phyloP scores from a whole-genome alignment of 2,113 vertebrate species.

The Cyprinodon brontotheroides region DNA sequence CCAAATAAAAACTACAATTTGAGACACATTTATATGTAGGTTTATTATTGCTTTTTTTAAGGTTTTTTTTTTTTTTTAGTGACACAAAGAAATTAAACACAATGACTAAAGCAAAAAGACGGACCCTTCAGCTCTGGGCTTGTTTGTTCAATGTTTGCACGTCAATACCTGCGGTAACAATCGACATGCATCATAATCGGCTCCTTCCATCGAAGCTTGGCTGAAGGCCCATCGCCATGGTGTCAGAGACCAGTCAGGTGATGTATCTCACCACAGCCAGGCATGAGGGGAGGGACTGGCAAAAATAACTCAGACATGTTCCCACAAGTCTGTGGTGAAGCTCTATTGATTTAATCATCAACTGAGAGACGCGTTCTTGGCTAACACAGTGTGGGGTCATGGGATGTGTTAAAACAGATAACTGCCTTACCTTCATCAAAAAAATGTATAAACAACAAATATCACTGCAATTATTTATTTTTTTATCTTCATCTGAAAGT shows the following conservation, averaged over 20 bases:
- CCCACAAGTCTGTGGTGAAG: slow-evolving; percentile 96
- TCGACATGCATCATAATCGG: slow-evolving; percentile 91
- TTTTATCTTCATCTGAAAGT: neutral
- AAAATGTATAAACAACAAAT: neutral
- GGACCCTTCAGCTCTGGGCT: slow-evolving; percentile 75
- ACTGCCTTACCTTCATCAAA: slow-evolving; percentile 13
- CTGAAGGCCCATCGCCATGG: slow-evolving; percentile 93
- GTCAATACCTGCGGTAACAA: slow-evolving; percentile 86
- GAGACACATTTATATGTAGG: slow-evolving; percentile 16
- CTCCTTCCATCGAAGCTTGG: slow-evolving; percentile 86
- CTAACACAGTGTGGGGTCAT: slow-evolving; percentile 86
- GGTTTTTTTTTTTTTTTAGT: slow-evolving; percentile 14
- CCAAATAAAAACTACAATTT: slow-evolving; percentile 58
- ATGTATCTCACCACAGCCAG: slow-evolving; percentile 85
- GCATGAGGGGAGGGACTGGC: slow-evolving; percentile 89
- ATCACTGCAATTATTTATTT: neutral
- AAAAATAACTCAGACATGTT: slow-evolving; percentile 94
- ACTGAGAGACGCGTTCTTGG: slow-evolving; percentile 92
- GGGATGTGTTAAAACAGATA: slow-evolving; percentile 52
- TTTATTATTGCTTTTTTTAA: slow-evolving; percentile 24
- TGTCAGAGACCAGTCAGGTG: slow-evolving; percentile 90
- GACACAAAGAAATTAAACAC: slow-evolving; percentile 15
- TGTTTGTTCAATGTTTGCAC: slow-evolving; percentile 79
- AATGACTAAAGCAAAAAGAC: slow-evolving; percentile 49
- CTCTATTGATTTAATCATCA: slow-evolving; percentile 99